A percentile compares a stretch with the other conserved stretches of the same genome.
These are phyloP conservation scores for Centruroides sculpturatus DNA, from an alignment of 1,140 invertebrate genomes.

Conservation along the genomic window DNA sequence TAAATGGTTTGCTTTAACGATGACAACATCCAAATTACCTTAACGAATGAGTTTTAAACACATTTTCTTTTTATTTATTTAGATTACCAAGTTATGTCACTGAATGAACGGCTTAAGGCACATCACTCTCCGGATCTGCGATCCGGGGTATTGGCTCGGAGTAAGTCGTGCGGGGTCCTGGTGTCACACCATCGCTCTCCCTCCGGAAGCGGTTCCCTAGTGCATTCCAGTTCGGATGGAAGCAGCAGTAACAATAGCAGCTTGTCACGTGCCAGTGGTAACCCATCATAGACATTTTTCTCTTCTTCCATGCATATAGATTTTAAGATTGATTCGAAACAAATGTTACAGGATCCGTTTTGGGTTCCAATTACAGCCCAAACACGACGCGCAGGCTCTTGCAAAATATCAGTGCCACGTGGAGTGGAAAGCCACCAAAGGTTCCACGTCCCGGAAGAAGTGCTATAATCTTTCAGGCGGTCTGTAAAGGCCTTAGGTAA, in stretches of 20 bases:
- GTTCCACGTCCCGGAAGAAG: not conserved
- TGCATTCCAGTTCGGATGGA: not conserved
- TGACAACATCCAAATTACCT: too few species aligned
- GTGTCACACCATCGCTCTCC: not conserved
- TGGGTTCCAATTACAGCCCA: too few species aligned
- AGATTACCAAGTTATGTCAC: not conserved
- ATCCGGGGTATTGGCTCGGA: not conserved
- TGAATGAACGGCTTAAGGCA: not conserved
- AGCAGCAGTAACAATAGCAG: not conserved
- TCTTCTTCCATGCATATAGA: too few species aligned
- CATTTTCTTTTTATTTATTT: not conserved
- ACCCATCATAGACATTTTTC: not conserved
- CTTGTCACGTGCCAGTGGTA: not conserved
- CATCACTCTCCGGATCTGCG: not conserved
- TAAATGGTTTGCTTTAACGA: too few species aligned
- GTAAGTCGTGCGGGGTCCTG: not conserved
- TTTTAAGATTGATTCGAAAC: too few species aligned
- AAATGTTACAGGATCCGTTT: too few species aligned
- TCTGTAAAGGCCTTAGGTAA: slow-evolving; percentile 2
- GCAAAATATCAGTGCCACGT: not conserved
- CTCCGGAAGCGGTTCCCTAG: not conserved
- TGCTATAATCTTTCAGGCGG: not conserved
- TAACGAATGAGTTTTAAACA: too few species aligned
- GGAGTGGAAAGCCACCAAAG: slow-evolving; percentile 6
- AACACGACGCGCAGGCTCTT: too few species aligned